Conservation (phyloP, 2,797 vertebrate genomes). For the Hemibagrus guttatus region DNA sequence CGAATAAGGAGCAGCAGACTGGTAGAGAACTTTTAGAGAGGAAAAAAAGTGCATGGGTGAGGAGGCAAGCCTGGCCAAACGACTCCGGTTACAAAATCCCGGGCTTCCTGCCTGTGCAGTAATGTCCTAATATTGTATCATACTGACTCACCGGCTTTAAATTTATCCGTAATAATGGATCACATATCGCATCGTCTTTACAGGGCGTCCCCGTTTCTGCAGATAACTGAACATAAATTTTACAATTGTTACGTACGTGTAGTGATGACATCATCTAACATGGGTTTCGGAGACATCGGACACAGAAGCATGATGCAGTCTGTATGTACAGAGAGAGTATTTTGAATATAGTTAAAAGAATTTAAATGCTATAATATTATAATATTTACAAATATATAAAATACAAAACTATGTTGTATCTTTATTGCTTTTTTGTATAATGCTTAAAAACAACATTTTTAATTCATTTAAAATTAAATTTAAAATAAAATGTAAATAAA, state of each 20-base stretch:
- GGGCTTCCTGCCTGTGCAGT: constrained; percentile 25
- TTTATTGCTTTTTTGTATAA: too few relatives aligned
- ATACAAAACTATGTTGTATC: too few relatives aligned
- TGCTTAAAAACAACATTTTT: too few relatives aligned
- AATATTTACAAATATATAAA: not conserved
- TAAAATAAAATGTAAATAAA: too few relatives aligned
- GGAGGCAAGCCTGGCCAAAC: constrained; percentile 41
- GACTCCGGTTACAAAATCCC: constrained; percentile 34
- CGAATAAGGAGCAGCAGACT: constrained; percentile 53
- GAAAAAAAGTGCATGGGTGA: constrained; percentile 1
- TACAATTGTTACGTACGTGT: not conserved
- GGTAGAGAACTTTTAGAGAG: constrained; percentile 29
- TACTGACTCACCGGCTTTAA: not conserved
- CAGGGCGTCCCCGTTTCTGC: not conserved
- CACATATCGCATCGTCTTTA: not conserved
- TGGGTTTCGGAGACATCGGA: constrained; percentile 11
- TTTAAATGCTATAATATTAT: too few relatives aligned
- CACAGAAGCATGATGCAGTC: not conserved
- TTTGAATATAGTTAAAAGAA: not conserved
- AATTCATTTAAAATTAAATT: not conserved
- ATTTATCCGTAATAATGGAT: constrained; percentile 3
- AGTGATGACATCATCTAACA: not conserved
- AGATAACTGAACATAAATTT: not conserved
- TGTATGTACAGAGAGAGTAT: not conserved
- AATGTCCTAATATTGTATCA: constrained; percentile 1